phyloP scores from a whole-genome alignment of 2,113 vertebrate species.

The Hemibagrus wyckioides region DNA sequence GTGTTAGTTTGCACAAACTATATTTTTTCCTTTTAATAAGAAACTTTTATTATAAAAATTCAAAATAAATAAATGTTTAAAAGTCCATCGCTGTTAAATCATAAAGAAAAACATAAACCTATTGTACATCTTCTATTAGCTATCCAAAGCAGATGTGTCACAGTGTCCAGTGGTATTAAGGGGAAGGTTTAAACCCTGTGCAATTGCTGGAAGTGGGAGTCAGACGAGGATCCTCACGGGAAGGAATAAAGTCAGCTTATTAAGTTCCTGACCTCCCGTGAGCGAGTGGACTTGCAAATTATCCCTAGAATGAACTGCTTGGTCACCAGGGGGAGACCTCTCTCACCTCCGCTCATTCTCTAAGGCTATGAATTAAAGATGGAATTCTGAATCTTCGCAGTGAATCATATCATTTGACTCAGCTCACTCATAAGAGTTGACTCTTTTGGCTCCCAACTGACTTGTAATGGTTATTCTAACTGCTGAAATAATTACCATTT shows the following conservation, averaged over 20 bases:
- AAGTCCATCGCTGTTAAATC: not conserved
- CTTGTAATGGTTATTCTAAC: not conserved
- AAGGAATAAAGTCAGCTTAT: not conserved
- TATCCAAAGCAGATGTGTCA: not conserved
- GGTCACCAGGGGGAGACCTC: slow-evolving; percentile 15
- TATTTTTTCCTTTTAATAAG: not conserved
- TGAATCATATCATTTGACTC: not conserved
- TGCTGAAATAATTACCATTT: not conserved
- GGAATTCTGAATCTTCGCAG: not conserved
- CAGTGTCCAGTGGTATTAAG: not conserved
- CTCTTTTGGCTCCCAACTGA: not conserved
- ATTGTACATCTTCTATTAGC: not conserved
- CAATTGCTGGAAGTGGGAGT: not conserved
- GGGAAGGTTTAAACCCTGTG: not conserved
- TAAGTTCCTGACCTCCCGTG: not conserved
- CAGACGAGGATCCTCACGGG: not conserved
- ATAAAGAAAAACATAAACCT: not conserved
- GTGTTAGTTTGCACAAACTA: too few relatives aligned
- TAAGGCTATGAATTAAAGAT: not conserved
- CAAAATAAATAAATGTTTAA: too few relatives aligned
- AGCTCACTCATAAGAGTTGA: not conserved
- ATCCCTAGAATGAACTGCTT: not conserved
- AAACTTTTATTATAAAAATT: too few relatives aligned
- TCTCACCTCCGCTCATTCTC: not conserved
- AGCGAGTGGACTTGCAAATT: not conserved